These are phyloP conservation scores for Apoda limacodes DNA, from an alignment of 2,888 invertebrate genomes.

Conservation along the genomic window DNA sequence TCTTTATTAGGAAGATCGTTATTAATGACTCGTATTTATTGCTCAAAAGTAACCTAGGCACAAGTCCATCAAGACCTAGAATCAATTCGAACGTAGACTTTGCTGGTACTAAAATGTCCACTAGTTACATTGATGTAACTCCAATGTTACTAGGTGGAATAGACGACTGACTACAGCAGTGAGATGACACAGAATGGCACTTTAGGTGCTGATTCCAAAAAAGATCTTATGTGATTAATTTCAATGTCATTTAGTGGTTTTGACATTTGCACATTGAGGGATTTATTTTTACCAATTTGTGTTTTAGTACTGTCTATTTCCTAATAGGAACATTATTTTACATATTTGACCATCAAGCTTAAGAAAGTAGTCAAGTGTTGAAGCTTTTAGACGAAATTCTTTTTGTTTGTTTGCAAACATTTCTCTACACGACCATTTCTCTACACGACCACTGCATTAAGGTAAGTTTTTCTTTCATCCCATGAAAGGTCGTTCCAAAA, in stretches of 20 bases:
- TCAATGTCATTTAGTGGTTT: not conserved
- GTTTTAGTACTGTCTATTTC: not conserved
- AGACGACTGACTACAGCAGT: not conserved
- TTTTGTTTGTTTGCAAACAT: not conserved
- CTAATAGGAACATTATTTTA: not conserved
- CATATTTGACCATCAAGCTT: not conserved
- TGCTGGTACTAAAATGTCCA: not conserved
- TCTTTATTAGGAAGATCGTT: no score
- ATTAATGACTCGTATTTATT: no score
- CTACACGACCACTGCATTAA: not conserved
- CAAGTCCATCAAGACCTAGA: no score
- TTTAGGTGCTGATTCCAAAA: not conserved
- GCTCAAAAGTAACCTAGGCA: no score
- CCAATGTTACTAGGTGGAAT: no score
- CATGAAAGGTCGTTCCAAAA: not conserved
- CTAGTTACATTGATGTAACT: no score
- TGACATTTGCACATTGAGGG: not conserved
- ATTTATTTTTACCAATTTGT: not conserved
- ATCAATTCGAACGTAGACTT: not conserved
- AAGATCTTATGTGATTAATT: no score
- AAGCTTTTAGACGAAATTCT: not conserved
- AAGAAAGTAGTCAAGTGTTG: not conserved
- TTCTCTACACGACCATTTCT: no score
- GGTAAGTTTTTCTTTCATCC: not conserved
- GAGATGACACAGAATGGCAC: not conserved